These are phyloP conservation scores for Agrypnus murinus DNA, from an alignment of 2,888 invertebrate species.

Conservation along the genomic window DNA sequence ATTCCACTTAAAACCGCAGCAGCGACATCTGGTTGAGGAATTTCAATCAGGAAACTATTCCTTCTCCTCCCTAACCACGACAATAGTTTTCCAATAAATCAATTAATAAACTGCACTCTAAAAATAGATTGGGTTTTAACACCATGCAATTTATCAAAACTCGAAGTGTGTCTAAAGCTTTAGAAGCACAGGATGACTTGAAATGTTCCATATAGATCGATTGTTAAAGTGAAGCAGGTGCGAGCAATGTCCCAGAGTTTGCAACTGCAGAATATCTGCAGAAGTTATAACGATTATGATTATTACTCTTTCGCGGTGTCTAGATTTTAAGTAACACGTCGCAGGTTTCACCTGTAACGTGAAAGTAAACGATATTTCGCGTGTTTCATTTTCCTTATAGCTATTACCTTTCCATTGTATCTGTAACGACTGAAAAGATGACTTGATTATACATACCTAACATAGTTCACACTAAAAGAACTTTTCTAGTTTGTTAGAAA, in stretches of 20 bases:
- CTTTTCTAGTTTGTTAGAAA: no score
- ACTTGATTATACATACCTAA: no score
- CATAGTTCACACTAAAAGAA: no score
- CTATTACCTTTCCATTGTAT: not conserved
- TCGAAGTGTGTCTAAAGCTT: constrained; percentile 3
- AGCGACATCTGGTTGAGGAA: constrained; percentile 55
- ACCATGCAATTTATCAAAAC: constrained; percentile 34
- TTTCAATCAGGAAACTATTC: constrained; percentile 59
- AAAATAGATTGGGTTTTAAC: constrained; percentile 19
- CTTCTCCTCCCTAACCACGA: constrained; percentile 22
- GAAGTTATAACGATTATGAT: constrained; percentile 59
- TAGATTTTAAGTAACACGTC: constrained; percentile 47
- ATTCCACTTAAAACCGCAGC: constrained; percentile 45
- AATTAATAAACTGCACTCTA: constrained; percentile 19
- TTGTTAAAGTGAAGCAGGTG: constrained; percentile 53
- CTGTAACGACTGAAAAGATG: no score
- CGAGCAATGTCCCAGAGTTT: constrained; percentile 54
- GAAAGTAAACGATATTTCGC: constrained; percentile 24
- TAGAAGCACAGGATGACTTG: constrained; percentile 36
- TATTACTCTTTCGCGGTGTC: constrained; percentile 59
- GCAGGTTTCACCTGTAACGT: constrained; percentile 32
- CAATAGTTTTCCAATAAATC: constrained; percentile 35
- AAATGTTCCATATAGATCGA: constrained; percentile 48
- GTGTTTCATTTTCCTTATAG: constrained; percentile 3
- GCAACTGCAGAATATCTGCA: constrained; percentile 52